phyloP scores from a whole-genome alignment of 2,113 vertebrate genomes.

The Paramormyrops kingsleyae region DNA sequence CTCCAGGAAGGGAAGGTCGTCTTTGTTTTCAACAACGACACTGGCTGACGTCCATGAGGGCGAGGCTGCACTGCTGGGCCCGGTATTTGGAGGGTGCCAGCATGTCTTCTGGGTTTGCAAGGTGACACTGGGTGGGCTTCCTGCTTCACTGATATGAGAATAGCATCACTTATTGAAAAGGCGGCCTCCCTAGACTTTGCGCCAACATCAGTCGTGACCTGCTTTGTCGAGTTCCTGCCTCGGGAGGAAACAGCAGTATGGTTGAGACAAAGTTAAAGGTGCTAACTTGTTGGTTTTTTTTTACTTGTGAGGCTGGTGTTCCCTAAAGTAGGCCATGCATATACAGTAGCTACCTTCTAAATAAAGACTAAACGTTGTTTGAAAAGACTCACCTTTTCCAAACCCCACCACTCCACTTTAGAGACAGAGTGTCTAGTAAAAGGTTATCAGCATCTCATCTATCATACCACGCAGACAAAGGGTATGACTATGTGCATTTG shows the following conservation, averaged over 20 bases:
- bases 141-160: conserved; percentile 9
- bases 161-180: conserved; percentile 1
- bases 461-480: background rate
- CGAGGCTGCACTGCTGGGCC: background rate
- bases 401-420: background rate
- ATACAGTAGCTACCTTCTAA: background rate
- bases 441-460: background rate
- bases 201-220: conserved; percentile 9
- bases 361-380: background rate
- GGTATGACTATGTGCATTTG: background rate
- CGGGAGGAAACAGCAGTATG: background rate
- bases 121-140: conserved; percentile 36
- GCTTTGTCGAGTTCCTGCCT: background rate
- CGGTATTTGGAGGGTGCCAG: conserved; percentile 8
- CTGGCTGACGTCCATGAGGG: background rate
- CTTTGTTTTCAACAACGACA: conserved; percentile 24
- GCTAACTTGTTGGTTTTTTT: background rate
- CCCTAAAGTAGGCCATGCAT: background rate
- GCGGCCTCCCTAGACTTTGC: conserved; percentile 13
- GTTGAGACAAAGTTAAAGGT: background rate
- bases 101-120: conserved; percentile 28
- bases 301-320: background rate
- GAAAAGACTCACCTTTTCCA: background rate
- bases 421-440: background rate
- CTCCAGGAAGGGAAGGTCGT: conserved; percentile 30